phyloP scores from a whole-genome alignment of 2,113 vertebrate genomes.

The Siniperca chuatsi region DNA sequence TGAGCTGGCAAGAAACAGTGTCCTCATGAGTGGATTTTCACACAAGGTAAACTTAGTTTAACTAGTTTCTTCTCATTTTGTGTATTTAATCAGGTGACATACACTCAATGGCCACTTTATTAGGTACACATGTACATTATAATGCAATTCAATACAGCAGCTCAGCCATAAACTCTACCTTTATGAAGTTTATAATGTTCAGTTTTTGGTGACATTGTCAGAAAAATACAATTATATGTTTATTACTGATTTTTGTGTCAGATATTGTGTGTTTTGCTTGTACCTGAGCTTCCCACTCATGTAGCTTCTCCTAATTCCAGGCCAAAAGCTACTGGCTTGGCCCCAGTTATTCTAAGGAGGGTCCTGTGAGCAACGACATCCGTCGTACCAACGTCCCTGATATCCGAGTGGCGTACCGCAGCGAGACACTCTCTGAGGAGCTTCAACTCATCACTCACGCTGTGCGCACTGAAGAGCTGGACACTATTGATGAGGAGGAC shows the following conservation, averaged over 20 bases:
- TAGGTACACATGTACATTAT: not conserved
- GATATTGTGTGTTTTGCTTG: not conserved
- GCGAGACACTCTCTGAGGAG: slow-evolving; percentile 94
- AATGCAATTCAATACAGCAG: not conserved
- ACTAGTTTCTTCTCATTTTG: not conserved
- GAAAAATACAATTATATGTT: not conserved
- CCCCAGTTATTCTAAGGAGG: slow-evolving; percentile 88
- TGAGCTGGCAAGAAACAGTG: slow-evolving; percentile 96
- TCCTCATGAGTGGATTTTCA: slow-evolving; percentile 98
- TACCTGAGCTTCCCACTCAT: slow-evolving; percentile 8
- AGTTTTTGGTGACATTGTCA: not conserved
- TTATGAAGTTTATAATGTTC: not conserved
- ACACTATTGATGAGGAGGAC: slow-evolving; percentile 88
- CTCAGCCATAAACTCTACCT: not conserved
- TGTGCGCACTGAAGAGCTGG: slow-evolving; percentile 87
- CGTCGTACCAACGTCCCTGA: slow-evolving; percentile 94
- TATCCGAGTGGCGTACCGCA: slow-evolving; percentile 92
- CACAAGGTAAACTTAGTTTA: slow-evolving; percentile 87
- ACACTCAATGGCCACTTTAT: not conserved
- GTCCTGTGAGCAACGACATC: slow-evolving; percentile 93
- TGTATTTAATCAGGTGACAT: not conserved
- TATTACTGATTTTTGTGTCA: not conserved
- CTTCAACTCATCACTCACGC: slow-evolving; percentile 93
- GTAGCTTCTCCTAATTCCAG: slow-evolving; percentile 71
- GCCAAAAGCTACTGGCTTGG: slow-evolving; percentile 95